These are phyloP conservation scores for Heteronetta atricapilla DNA, from an alignment of 2,113 vertebrate species.

Conservation along the genomic window DNA sequence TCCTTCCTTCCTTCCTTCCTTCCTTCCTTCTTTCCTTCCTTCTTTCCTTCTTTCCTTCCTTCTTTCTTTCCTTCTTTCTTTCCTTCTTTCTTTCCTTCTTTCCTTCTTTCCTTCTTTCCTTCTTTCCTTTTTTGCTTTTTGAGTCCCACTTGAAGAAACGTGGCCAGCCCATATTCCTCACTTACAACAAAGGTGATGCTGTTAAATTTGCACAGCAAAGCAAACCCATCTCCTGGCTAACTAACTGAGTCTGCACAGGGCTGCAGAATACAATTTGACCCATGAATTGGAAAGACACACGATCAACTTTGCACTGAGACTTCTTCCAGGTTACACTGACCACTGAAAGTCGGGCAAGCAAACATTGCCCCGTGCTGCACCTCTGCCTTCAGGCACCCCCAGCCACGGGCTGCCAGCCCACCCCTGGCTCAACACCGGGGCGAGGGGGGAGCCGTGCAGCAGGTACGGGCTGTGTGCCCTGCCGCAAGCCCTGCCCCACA, in stretches of 20 bases:
- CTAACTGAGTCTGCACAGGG: not conserved
- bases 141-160: not conserved
- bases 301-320: not conserved
- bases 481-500: no score
- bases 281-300: not conserved
- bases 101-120: not conserved
- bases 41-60: no score
- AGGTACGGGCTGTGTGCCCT: no score
- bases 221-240: not conserved
- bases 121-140: not conserved
- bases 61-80: not conserved
- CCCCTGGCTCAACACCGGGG: no score
- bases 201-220: not conserved
- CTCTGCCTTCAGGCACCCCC: not conserved
- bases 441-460: not conserved
- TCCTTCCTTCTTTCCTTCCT: no score
- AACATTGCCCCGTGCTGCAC: not conserved
- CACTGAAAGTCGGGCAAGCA: not conserved
- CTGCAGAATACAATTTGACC: not conserved
- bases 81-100: no score
- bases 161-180: not conserved
- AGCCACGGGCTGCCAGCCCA: no score
- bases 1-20: not conserved
- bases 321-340: not conserved
- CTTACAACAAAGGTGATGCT: not conserved